Percentiles rank a stretch among this genome's conserved stretches.
Evolutionary conservation across 2,113 vertebrate genomes (phyloP).

Genomic region (Pogona vitticeps): DNA sequence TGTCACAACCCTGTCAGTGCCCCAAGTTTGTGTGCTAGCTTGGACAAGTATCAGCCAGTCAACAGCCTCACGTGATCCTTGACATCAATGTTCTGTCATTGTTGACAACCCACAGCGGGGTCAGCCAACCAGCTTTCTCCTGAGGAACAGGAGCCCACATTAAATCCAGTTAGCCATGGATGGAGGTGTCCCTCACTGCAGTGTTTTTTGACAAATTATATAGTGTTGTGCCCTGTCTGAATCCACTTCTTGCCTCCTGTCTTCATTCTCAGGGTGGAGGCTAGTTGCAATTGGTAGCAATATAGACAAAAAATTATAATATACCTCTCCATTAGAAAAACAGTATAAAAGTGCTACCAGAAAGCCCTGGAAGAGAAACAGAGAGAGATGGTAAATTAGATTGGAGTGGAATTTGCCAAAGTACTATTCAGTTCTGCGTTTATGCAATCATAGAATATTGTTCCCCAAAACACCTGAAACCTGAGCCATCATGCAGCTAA

Average conservation of each 20-base stretch:
- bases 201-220: background rate
- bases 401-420: background rate
- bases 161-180: no score
- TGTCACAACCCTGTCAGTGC: background rate
- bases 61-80: background rate
- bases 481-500: background rate
- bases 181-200: background rate
- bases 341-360: constrained; percentile 92
- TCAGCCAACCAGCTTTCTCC: background rate
- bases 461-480: constrained; percentile 15
- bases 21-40: background rate
- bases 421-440: background rate
- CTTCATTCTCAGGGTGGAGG: background rate
- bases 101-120: background rate
- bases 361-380: constrained; percentile 82
- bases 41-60: background rate
- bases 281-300: background rate
- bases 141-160: background rate
- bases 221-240: background rate
- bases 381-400: constrained; percentile 32
- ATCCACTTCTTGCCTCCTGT: background rate
- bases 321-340: constrained; percentile 96
- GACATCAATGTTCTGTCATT: background rate
- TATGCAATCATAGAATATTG: background rate
- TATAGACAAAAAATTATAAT: background rate